A percentile compares a stretch with the other conserved stretches of the same genome.
phyloP scores from a whole-genome alignment of 2,113 vertebrate genomes.

The Astur gentilis region DNA sequence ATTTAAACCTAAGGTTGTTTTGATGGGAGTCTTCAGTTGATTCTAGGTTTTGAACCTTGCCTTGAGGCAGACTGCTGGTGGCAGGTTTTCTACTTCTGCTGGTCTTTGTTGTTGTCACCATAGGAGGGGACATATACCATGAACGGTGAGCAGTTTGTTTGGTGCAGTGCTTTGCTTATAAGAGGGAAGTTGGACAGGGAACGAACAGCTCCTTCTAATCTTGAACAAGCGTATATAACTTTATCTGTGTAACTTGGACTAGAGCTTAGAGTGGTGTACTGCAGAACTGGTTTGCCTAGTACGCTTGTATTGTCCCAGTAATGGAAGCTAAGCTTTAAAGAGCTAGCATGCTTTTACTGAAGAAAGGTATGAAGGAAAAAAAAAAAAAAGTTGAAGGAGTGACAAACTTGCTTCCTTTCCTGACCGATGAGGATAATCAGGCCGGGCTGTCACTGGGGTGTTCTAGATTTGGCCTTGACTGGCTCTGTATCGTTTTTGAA shows the following conservation, averaged over 20 bases:
- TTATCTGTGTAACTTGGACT: neutral
- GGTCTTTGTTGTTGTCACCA: neutral
- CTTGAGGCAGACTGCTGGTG: neutral
- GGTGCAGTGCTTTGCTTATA: neutral
- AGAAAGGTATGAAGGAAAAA: neutral
- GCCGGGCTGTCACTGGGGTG: neutral
- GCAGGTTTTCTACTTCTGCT: neutral
- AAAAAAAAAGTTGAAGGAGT: neutral
- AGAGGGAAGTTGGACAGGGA: neutral
- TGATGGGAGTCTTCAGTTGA: neutral
- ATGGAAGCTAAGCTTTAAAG: neutral
- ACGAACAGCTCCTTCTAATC: neutral
- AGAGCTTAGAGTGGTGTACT: neutral
- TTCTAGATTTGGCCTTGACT: neutral
- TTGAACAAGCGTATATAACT: neutral
- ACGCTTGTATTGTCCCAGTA: neutral
- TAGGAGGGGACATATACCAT: neutral
- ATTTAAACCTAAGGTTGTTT: neutral
- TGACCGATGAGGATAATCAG: neutral
- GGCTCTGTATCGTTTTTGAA: neutral
- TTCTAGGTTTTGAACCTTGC: neutral
- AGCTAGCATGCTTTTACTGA: neutral
- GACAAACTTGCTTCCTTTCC: neutral
- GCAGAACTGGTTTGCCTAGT: neutral
- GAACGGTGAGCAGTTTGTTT: neutral